Base-by-base conservation (phyloP, 2,113 vertebrate genomes). In the Platysternon megacephalum region DNA sequence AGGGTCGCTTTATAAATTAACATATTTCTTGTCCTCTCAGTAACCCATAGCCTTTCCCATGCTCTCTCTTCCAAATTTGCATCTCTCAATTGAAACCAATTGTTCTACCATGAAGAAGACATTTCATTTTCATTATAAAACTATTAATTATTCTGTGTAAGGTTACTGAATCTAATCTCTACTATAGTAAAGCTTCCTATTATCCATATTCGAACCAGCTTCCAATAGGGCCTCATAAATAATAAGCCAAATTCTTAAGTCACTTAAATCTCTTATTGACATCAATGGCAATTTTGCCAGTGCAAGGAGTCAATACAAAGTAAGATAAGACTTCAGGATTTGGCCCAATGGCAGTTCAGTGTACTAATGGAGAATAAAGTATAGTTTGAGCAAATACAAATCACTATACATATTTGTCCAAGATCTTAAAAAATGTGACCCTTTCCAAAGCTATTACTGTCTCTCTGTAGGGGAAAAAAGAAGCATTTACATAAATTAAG, bases 11-110 rank as follows among this genome's bases (percentile, higher is more conserved):
- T 78, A 78, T 28, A 76, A 76, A 78, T 46, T 28, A 78, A 78
- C 5, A 16, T 46, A 78, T 78, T 78, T 35, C 51, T 93, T 84
- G 74, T 22, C n/a, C 52, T 86, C 82, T 79, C 81, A 90, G 21
- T 86, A 10, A 79, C 68, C 87, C 52, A 89, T 52, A 56, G 32
- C 32, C 44, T 89, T 92, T 96, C 86, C 84, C 84, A 91, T 85
- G 56, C 86, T n/a, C 86, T 81, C 29, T 83, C 53, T 95, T 92
- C 88, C 94, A 82, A 96, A 96, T 58, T 93, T 72, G 28, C 55
- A 87, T 76, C 82, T 53, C 80, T 53, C 10, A 88, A 49, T 96
- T 93, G 85, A 80, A 89, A 91, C 84, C 0, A 65, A 49, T 51
- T 88, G n/a, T 82, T 91, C 87, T 91, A 53, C 39, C 46, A 76